Conservation (phyloP, 2,797 vertebrate genomes). For the Philypnodon macrostomus region DNA sequence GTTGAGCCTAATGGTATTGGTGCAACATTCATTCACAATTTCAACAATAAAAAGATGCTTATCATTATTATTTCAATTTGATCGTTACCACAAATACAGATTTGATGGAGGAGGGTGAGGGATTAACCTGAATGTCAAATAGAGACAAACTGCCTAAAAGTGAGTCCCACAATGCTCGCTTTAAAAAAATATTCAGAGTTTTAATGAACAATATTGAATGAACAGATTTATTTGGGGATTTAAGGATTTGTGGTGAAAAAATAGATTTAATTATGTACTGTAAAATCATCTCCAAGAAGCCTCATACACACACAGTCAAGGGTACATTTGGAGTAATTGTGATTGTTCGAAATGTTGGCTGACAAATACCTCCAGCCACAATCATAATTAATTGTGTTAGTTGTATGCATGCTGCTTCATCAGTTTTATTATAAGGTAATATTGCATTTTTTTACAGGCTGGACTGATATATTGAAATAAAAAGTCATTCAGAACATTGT, state of each 20-base stretch:
- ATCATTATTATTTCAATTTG: slow-evolving; percentile 3
- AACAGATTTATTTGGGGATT: slow-evolving; percentile 1
- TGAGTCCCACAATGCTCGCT: background rate
- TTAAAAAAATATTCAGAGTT: background rate
- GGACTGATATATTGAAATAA: background rate
- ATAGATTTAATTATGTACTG: slow-evolving; percentile 12
- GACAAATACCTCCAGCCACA: background rate
- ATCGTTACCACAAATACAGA: no score
- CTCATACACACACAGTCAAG: background rate
- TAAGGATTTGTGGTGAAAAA: slow-evolving; percentile 6
- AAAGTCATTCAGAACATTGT: background rate
- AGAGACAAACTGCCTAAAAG: background rate
- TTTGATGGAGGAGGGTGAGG: background rate
- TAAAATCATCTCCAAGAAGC: slow-evolving; percentile 1
- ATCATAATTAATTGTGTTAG: background rate
- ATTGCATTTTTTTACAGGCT: slow-evolving; percentile 1
- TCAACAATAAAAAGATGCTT: no score
- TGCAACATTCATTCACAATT: no score
- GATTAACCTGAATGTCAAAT: background rate
- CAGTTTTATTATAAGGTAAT: background rate
- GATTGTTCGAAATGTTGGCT: background rate
- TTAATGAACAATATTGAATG: slow-evolving; percentile 3
- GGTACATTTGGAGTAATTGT: background rate
- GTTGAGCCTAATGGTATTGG: no score
- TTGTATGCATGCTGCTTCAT: background rate